Evolutionary conservation across 2,113 vertebrate species (phyloP).

Genomic region (Callionymus lyra): DNA sequence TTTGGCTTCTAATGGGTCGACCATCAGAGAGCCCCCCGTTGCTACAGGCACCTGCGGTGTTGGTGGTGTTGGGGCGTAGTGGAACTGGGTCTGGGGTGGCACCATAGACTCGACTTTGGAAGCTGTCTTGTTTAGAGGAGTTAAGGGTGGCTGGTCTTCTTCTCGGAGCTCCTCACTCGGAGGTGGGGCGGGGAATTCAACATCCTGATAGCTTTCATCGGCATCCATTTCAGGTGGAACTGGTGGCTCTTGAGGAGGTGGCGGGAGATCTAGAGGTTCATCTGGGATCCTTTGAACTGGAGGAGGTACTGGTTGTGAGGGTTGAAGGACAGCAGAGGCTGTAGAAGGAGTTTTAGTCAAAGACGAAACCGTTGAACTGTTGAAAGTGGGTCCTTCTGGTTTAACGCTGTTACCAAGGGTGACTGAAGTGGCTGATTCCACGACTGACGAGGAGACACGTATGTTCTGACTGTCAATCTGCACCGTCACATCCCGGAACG

Average conservation of each 20-base stretch:
- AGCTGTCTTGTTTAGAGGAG: slow-evolving; percentile 53
- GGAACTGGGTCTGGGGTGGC: no score
- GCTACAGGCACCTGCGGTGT: slow-evolving; percentile 22
- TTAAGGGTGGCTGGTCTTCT: slow-evolving; percentile 41
- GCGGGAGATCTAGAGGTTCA: slow-evolving; percentile 36
- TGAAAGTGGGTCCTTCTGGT: slow-evolving; percentile 39
- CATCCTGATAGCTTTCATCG: slow-evolving; percentile 38
- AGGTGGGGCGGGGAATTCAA: slow-evolving; percentile 66
- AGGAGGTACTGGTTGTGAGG: slow-evolving; percentile 23
- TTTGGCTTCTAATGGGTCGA: slow-evolving; percentile 61
- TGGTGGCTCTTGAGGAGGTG: slow-evolving; percentile 48
- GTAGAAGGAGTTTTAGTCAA: no score
- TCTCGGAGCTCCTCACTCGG: slow-evolving; percentile 53
- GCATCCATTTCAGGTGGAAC: slow-evolving; percentile 47
- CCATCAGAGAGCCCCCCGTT: slow-evolving; percentile 21
- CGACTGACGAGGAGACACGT: slow-evolving; percentile 81
- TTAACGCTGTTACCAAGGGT: slow-evolving; percentile 80
- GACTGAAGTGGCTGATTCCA: slow-evolving; percentile 78
- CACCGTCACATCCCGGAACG: slow-evolving; percentile 92
- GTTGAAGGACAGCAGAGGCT: slow-evolving; percentile 1
- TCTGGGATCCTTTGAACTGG: slow-evolving; percentile 5
- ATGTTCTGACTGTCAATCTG: slow-evolving; percentile 94
- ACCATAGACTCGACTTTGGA: slow-evolving; percentile 44
- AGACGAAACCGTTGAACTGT: slow-evolving; percentile 20
- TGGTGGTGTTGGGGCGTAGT: no score